Evolutionary conservation across 1,140 invertebrate species (phyloP), one percentile per base, ranked within the genome.

Genomic region (Lordiphosa mommai): DNA sequence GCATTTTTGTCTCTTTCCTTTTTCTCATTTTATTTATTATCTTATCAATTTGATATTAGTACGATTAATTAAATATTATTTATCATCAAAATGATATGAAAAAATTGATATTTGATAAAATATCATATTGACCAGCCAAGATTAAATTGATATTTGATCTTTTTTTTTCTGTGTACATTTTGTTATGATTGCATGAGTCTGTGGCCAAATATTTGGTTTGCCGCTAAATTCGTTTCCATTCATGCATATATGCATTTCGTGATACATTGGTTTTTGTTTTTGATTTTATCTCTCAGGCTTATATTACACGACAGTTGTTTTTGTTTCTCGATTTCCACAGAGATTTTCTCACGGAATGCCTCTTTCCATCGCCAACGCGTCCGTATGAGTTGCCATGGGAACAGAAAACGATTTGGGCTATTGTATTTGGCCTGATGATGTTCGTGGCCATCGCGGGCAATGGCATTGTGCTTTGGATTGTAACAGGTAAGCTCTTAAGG

Each of bases 391-490:
- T 89, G 44, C 84, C 88, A 41, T 88, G 88, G 88, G 86, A 89
- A 47, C 88, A 88, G 55, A 89, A 94, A 72, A 90, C 93, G 14
- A 91, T 92, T 37, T 95, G 94, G 94, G 91, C 92, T 13, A 88
- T 91, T 9, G 89, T 95, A 9, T 95, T 95, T 52, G 90, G 92
- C 0, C 91, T 93, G 33, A 95, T 97, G 92, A 90, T 96, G 7
- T 88, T 95, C 14, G 91, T 96, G 4, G 94, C 95, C 1, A 93
- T 94, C 29, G 92, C 93, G 4, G 96, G 96, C 6, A 97, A 97
- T 86, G 91, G 93, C 30, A 95, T 96, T 49, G 95, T 97, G 27
- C 95, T 96, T 66, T 97, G 95, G 96, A 97, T 97, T 72, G 95
- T 97, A 16, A 91, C 95, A 52, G 94, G 94, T 94, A 90, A 92